phyloP scores from a whole-genome alignment of 2,888 invertebrate species.

The Eugnorisma glareosa region DNA sequence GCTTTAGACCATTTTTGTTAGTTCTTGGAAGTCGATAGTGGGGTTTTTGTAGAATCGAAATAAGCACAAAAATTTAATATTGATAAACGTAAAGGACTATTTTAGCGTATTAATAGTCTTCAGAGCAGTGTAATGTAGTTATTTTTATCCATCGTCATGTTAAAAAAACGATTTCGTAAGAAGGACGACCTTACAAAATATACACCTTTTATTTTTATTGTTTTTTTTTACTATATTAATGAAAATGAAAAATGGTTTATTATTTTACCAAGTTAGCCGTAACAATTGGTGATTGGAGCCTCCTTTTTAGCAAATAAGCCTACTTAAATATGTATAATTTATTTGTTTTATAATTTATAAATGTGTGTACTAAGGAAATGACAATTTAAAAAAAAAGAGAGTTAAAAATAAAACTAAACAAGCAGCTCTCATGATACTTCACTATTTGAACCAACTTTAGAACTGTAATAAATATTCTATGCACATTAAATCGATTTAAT shows the following conservation, averaged over 20 bases:
- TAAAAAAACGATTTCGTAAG: background rate
- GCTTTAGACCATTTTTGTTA: background rate
- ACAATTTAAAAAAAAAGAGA: too few species aligned
- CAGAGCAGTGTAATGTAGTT: background rate
- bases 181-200: background rate
- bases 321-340: too few species aligned
- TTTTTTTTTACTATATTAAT: too few species aligned
- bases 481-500: constrained; percentile 21
- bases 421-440: too few species aligned
- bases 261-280: too few species aligned
- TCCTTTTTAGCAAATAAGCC: too few species aligned
- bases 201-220: background rate
- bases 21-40: too few species aligned
- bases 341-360: too few species aligned
- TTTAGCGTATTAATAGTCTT: background rate
- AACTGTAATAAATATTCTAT: background rate
- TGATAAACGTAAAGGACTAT: background rate
- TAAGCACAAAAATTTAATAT: background rate
- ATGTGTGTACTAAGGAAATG: too few species aligned
- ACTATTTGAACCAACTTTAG: background rate
- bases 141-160: background rate
- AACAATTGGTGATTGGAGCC: too few species aligned
- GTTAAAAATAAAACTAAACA: too few species aligned
- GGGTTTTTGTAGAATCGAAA: background rate
- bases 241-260: too few species aligned